Base-by-base conservation (phyloP, 2,113 vertebrate species). In the Atractosteus spatula region DNA sequence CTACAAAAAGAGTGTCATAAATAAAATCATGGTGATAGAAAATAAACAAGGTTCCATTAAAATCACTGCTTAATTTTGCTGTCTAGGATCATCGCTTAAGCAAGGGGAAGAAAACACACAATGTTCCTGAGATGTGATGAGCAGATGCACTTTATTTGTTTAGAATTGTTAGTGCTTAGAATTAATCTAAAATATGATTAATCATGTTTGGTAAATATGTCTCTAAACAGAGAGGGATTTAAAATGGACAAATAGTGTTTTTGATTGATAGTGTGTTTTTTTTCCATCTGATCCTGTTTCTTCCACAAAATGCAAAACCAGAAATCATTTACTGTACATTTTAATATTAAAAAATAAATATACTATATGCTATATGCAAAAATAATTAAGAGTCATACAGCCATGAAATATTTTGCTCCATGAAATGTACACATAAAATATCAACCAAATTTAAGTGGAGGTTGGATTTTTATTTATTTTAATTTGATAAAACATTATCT, bases 201-300 rank as follows among this genome's bases (percentile, higher is more conserved):
- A 73, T 73, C 42, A 44, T 43, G 42, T 17, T 67, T 43, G 29
- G 55, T n/a, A 11, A 12, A 42, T 8, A 47, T 11, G 12, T 44
- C 56, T 11, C 63, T 61, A 73, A 73, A 68, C n/a, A 43, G 55
- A 73, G 41, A 47, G 43, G 55, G 65, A 68, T 61, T 67, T 51
- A 17, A 16, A 68, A 43, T 55, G 55, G 8, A 44, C 16, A 44
- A 43, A 47, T 73, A 68, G 47, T 61, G 44, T 41, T 8, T 44
- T 7, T 8, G 43, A 47, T 73, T 67, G 55, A 73, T 12, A 44
- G 55, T 51, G 55, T 7, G 61, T 66, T 67, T 73, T 44, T 68
- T n/a, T 16, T 47, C 43, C 43, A 3, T 67, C 29, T 29, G 29
- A 29, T 29, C 29, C 29, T 29, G 29, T 29, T 29, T 29, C 29